Evolutionary conservation across 2,113 vertebrate species (phyloP).

Genomic region (Callopanchax toddi): DNA sequence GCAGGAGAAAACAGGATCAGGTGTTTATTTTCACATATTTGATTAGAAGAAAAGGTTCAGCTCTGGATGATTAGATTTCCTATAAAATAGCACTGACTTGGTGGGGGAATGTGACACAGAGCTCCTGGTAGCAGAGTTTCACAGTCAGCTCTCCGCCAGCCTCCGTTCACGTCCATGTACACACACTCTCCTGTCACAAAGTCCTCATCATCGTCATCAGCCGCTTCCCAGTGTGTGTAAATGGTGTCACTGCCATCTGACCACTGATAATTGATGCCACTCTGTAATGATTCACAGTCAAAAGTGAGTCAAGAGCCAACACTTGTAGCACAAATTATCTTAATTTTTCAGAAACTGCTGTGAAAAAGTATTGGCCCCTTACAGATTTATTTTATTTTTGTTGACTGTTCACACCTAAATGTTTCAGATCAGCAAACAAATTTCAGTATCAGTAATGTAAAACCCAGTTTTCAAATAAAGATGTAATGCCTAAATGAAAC

Average conservation of each 20-base stretch:
- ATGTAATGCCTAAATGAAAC: no score
- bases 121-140: conserved; percentile 85
- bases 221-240: conserved; percentile 86
- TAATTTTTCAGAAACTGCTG: no score
- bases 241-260: conserved; percentile 86
- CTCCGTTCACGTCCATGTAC: conserved; percentile 86
- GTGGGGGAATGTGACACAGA: conserved; percentile 81
- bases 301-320: background rate
- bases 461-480: no score
- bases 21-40: background rate
- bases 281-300: conserved; percentile 71
- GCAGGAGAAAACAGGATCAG: conserved; percentile 8
- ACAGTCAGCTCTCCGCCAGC: conserved; percentile 85
- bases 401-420: no score
- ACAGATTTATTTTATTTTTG: no score
- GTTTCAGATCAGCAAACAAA: no score
- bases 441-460: no score
- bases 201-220: conserved; percentile 77
- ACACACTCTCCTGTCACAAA: conserved; percentile 84
- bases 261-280: conserved; percentile 88
- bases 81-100: conserved; percentile 64
- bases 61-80: background rate
- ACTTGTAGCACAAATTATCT: background rate
- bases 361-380: no score
- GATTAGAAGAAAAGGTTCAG: background rate